These are phyloP conservation scores for Diacarnus erythraeanus DNA, from an alignment of 37 sponge, comb jelly and placozoan species.

Conservation along the genomic window DNA sequence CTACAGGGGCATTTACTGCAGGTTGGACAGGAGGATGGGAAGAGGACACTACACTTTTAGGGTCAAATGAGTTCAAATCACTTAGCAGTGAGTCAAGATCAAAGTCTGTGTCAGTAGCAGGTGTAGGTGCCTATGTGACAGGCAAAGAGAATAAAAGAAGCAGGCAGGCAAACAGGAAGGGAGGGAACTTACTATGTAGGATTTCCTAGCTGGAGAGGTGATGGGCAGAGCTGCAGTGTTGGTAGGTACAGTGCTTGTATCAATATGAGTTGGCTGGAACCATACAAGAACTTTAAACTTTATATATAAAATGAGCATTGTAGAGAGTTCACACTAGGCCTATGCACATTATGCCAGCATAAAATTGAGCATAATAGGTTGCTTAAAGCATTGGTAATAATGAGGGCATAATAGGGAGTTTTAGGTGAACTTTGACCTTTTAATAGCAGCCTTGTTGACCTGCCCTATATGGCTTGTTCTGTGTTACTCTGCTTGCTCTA, in stretches of 20 bases:
- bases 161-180: neutral
- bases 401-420: no score
- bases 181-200: neutral
- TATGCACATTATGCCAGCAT: no score
- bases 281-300: no score
- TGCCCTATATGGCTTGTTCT: no score
- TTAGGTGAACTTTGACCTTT: no score
- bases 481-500: no score
- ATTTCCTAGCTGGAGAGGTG: no score
- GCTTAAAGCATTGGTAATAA: no score
- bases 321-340: no score
- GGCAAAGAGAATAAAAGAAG: neutral
- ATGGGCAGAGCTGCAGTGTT: neutral
- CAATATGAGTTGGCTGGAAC: slow-evolving; percentile 31
- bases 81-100: slow-evolving; percentile 75
- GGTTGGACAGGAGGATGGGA: slow-evolving; percentile 15
- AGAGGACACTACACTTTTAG: slow-evolving; percentile 40
- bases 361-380: no score
- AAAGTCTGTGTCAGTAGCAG: slow-evolving; percentile 37
- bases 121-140: neutral
- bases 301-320: no score
- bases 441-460: no score
- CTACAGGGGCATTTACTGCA: neutral
- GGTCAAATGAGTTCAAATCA: slow-evolving; percentile 75
- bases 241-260: slow-evolving; percentile 3